Conservation (phyloP, 2,113 vertebrate genomes). For the Meles meles region DNA sequence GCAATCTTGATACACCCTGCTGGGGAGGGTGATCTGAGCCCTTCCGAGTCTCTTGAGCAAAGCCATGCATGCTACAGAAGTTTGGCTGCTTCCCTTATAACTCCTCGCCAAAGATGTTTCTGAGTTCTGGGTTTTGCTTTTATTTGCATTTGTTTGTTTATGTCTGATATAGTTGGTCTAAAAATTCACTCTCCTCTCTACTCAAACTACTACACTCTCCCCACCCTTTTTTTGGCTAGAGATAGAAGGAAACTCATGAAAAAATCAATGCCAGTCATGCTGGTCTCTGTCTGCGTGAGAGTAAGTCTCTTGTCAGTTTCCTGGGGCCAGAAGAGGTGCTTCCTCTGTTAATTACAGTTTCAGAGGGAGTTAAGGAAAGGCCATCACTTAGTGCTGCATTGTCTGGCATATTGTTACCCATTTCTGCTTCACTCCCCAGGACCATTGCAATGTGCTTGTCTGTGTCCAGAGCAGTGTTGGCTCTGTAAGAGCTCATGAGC, state of each 20-base stretch:
- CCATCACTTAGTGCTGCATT: rapidly evolving
- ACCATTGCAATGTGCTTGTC: neutral
- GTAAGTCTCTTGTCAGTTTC: neutral
- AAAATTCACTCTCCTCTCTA: neutral
- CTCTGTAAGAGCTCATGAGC: neutral
- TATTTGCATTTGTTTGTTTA: neutral
- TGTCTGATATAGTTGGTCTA: neutral
- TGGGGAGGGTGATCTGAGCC: neutral
- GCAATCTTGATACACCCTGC: neutral
- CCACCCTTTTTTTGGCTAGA: neutral
- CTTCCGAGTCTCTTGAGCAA: neutral
- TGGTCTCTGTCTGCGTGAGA: neutral
- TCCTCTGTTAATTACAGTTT: neutral
- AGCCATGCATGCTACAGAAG: neutral
- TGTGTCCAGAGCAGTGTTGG: neutral
- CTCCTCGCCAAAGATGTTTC: neutral
- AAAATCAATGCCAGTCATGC: neutral
- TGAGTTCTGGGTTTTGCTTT: neutral
- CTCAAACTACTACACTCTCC: rapidly evolving
- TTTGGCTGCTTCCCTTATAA: neutral
- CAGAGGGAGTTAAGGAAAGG: neutral
- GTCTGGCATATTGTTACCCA: neutral
- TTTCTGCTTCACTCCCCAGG: neutral
- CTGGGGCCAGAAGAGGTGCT: neutral
- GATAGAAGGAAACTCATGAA: neutral